These are phyloP conservation scores for Melanostoma mellinum DNA, from an alignment of 2,888 invertebrate genomes.

Conservation along the genomic window DNA sequence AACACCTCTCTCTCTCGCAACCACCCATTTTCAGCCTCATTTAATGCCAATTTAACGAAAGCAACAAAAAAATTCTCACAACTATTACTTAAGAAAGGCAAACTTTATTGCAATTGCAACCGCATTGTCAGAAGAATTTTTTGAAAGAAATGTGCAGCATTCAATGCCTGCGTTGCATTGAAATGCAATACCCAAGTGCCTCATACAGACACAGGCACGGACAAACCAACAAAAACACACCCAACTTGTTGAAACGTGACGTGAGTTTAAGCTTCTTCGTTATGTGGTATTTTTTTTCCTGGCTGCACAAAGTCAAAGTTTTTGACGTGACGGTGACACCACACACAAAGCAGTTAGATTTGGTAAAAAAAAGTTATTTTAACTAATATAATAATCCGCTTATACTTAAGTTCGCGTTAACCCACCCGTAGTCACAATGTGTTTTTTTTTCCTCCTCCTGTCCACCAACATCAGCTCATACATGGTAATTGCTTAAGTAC, in stretches of 20 bases:
- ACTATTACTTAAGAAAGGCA: neutral
- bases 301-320: conserved; percentile 15
- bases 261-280: conserved; percentile 38
- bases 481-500: conserved; percentile 56
- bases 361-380: conserved; percentile 11
- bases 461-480: conserved; percentile 30
- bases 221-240: neutral
- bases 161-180: neutral
- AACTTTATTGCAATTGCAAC: neutral
- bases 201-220: neutral
- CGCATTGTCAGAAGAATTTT: conserved; percentile 6
- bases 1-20: too few relatives aligned
- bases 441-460: neutral
- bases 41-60: neutral
- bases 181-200: conserved; percentile 27
- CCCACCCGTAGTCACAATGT: conserved; percentile 15
- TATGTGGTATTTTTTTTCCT: conserved; percentile 18
- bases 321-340: conserved; percentile 24
- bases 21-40: neutral
- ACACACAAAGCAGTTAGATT: conserved; percentile 23
- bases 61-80: neutral
- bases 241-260: conserved; percentile 34
- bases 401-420: conserved; percentile 46
- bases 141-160: neutral
- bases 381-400: conserved; percentile 52